These are phyloP conservation scores for Stictocephala bisonia DNA, from an alignment of 2,888 invertebrate genomes.

Conservation along the genomic window DNA sequence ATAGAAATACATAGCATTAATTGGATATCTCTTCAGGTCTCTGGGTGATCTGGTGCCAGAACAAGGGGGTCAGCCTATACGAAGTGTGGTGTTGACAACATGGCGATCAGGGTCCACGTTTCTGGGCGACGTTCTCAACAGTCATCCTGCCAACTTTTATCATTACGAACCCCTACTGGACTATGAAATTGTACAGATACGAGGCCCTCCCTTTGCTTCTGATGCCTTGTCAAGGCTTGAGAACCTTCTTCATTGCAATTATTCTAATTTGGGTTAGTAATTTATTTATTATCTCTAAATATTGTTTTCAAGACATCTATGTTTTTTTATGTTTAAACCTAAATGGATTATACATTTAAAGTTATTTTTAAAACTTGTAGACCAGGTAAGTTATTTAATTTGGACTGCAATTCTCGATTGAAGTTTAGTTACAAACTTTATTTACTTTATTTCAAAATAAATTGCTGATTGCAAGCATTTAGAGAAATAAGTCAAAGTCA, in stretches of 20 bases:
- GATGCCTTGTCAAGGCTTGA: slow-evolving; percentile 76
- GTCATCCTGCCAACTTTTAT: slow-evolving; percentile 88
- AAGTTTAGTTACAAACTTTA: no score
- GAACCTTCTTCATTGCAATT: slow-evolving; percentile 81
- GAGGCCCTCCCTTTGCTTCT: slow-evolving; percentile 77
- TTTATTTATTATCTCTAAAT: no score
- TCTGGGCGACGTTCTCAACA: slow-evolving; percentile 84
- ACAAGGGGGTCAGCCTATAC: slow-evolving; percentile 76
- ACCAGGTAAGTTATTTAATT: no score
- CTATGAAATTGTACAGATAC: slow-evolving; percentile 84
- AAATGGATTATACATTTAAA: no score
- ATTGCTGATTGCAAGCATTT: no score
- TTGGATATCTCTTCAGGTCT: slow-evolving; percentile 66
- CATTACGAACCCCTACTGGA: slow-evolving; percentile 90
- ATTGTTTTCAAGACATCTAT: no score
- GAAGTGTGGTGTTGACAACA: slow-evolving; percentile 85
- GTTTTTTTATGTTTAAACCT: no score
- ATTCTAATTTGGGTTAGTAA: slow-evolving; percentile 71
- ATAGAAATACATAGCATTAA: no score
- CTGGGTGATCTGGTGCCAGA: slow-evolving; percentile 77
- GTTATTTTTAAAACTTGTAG: no score
- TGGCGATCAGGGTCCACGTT: slow-evolving; percentile 94
- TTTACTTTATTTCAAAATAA: no score
- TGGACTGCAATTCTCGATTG: no score
- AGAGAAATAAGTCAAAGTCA: no score